Base-by-base conservation (phyloP, 1,140 invertebrate genomes). In the Neodiprion fabricii region DNA sequence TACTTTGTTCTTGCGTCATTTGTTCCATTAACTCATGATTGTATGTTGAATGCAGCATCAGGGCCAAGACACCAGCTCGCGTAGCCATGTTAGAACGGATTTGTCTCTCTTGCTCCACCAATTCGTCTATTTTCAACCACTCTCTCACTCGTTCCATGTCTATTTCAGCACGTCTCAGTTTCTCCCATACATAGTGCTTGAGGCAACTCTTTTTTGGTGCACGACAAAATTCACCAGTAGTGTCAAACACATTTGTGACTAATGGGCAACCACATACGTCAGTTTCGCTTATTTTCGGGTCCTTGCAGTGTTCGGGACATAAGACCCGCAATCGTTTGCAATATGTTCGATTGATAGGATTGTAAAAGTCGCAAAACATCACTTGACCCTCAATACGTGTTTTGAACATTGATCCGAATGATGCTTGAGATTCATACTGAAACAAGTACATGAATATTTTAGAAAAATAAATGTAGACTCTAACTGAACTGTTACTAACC, bases 291-390 rank as follows among this genome's bases (percentile, higher is more conserved):
- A 98, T 93, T 90, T 98, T 97, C 0, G 96, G 94, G 83, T 99
- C 97, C 89, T 99, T 99, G 75, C 95, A 96, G 85, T 99, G 98
- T 83, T 99, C 98, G 0, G 98, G 97, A 88, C 98, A 99, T 28
- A 99, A 90, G 2, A 99, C 96, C 79, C 96, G 92, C 14, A 99
- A 87, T 70, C 98, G 88, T 88, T 99, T 99, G 87, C 98, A 99
- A 83, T 99, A 99, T 0, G 97, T 99, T 72, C 93, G 91, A 82
- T 95, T 97, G 2, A 91, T 89, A 7, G 95, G 91, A 89, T 99
- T 99, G 85, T 95, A 99, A 85, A 95, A 97, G 83, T 99, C 98
- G 86, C 98, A 99, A 85, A 99, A 99, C 94, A 99, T 98, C 82
- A 96, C 95, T 87, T 96, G 93, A 14, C 96, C 96, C 87, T 99